These are phyloP conservation scores for Listronotus bonariensis DNA, from an alignment of 1,140 invertebrate genomes.

Conservation along the genomic window DNA sequence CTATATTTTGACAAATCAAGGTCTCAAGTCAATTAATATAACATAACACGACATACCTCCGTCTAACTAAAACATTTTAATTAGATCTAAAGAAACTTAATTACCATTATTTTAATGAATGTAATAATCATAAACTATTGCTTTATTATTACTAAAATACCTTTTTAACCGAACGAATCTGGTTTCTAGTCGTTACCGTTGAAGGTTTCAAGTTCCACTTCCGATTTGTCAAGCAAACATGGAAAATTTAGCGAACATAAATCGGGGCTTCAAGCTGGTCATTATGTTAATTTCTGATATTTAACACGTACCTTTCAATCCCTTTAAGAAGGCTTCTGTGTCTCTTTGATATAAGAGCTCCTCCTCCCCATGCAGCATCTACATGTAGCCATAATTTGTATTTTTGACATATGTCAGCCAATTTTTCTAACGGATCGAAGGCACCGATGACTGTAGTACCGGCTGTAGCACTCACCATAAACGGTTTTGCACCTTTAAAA, in stretches of 20 bases:
- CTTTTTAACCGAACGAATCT: no score
- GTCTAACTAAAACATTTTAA: no score
- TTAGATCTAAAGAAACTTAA: no score
- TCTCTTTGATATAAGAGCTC: constrained; percentile 82
- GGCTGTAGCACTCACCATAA: constrained; percentile 89
- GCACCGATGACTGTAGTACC: constrained; percentile 86
- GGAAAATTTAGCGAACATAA: no score
- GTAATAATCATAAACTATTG: background rate
- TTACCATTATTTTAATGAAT: background rate
- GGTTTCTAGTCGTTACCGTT: no score
- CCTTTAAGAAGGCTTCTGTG: constrained; percentile 79
- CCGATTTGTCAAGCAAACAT: no score
- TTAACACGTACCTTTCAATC: constrained; percentile 66
- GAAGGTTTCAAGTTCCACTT: no score
- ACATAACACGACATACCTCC: no score
- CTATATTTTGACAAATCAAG: no score
- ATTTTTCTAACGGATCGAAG: constrained; percentile 83
- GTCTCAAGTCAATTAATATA: no score
- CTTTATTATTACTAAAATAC: background rate
- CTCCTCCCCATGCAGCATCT: constrained; percentile 93
- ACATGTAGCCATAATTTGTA: constrained; percentile 93
- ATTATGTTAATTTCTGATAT: no score
- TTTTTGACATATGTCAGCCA: constrained; percentile 81
- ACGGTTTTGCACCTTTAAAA: constrained; percentile 64
- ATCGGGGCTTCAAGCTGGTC: no score